Percentiles rank a stretch among this genome's conserved stretches.
Evolutionary conservation across 2,113 vertebrate species (phyloP).

Genomic region (Varanus komodoensis): DNA sequence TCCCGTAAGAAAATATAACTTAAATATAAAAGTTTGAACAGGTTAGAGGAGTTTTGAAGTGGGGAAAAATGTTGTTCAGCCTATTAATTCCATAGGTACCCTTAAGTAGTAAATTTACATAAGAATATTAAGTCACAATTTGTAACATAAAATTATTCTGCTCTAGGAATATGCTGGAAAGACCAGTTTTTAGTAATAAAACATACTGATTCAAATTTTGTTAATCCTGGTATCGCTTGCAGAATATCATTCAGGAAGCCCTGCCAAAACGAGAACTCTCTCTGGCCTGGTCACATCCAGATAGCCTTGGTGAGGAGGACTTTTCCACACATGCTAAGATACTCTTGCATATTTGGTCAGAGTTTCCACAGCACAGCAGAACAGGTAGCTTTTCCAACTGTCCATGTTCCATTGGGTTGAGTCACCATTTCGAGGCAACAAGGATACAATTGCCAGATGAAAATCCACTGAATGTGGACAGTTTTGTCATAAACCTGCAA

Average conservation of each 20-base stretch:
- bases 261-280: constrained; percentile 30
- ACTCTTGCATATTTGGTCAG: constrained; percentile 82
- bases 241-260: constrained; percentile 49
- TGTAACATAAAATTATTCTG: constrained; percentile 76
- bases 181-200: constrained; percentile 77
- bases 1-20: constrained; percentile 87
- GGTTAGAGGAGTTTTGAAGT: constrained; percentile 75
- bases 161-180: constrained; percentile 79
- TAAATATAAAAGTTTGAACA: constrained; percentile 85
- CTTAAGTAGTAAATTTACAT: constrained; percentile 78
- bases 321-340: constrained; percentile 54
- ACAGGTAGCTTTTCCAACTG: constrained; percentile 62
- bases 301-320: constrained; percentile 11
- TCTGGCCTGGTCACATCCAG: constrained; percentile 40
- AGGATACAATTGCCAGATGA: constrained; percentile 55
- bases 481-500: constrained; percentile 45
- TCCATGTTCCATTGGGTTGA: constrained; percentile 31
- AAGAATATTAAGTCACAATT: constrained; percentile 79
- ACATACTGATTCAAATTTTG: constrained; percentile 64
- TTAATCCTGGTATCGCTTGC: constrained; percentile 57
- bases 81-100: constrained; percentile 76
- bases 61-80: constrained; percentile 76
- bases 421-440: constrained; percentile 67
- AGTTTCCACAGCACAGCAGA: constrained; percentile 80
- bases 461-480: constrained; percentile 58